Base-by-base conservation (phyloP, 2,888 invertebrate species). In the Neelides folsomi region DNA sequence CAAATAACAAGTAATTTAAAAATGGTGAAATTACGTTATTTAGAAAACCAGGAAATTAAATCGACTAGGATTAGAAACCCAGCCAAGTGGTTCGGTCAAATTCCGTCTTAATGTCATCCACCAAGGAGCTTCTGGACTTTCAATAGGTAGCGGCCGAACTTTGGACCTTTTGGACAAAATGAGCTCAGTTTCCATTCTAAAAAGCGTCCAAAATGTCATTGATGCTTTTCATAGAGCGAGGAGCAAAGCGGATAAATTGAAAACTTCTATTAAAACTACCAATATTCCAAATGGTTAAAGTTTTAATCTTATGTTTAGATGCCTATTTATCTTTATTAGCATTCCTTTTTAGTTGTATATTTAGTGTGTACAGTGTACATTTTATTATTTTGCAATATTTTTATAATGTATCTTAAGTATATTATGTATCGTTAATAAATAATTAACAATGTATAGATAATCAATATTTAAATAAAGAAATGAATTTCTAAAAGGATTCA, bases 121-220 rank as follows among this genome's bases (percentile, higher is more conserved):
- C 46, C 64, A 62, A 47, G 39, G 40, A 2, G 50, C 58, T 8
- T 42, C 53, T 0, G 40, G 41, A 2, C 18, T 13, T 18, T 20
- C 44, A 9, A 43, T 47, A 2, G 52, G 52, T 5, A 49, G 54
- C 8, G 51, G 45, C 7, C 51, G 51, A 20, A 58, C 55, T 19
- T 48, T 60, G 16, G 56, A 57, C 9, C 45, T 64, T 0, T 40
- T 62, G 40, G 60, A 64, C 42, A 62, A 62, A 50, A 62, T 59
- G 62, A 61, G 62, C 37, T 59, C 60, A 0, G 57, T 59, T 2
- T 60, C 64, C 8, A 64, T 64, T 51, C 35, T 64, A 0, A 56
- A 52, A 54, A 64, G 64, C 49, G 62, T 62, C 16, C 60, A 64
- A 51, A 56, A 56, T 10, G 64, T 62, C 1, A 64, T 64, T 19